Evolutionary conservation across 1,140 invertebrate species (phyloP), one percentile per base, ranked within the genome.

Genomic region (Bombus fervidus): DNA sequence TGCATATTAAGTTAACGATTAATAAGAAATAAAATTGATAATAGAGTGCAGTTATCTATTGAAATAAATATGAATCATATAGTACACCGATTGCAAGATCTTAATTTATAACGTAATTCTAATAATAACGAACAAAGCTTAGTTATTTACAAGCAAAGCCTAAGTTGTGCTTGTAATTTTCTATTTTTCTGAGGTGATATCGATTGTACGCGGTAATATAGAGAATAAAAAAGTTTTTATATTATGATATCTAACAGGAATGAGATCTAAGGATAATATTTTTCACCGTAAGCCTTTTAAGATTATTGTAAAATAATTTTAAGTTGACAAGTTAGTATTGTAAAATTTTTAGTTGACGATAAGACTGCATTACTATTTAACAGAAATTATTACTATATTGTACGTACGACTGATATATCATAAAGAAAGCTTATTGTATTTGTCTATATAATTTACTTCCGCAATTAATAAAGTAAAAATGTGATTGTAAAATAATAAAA

Each of bases 391-490:
- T 80, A 79, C 57, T 62, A 34, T 59, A 59, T 62, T 47, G 66
- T 72, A 71, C 47, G 66, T 72, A 71, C 39, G 43, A 57, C 31
- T 77, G 31, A 69, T 83, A 75, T 25, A n/a, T 68, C 69, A 68
- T 76, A 43, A 47, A 22, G n/a, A 66, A 39, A 75, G 25, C 34
- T 59, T 84, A 84, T 43, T 78, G 4, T 69, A 83, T 83, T 66
- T 69, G 68, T 41, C 59, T 84, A 62, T 84, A 62, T 79, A 43
- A n/a, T 71, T 59, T 59, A 71, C 25, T 62, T 62, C n/a, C 66
- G 47, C 53, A 64, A 71, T 34, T 9, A 84, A 84, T 84, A 83
- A 83, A 76, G 37, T 53, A 22, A 53, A 53, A 53, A 22, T 8
- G 47, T 22, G 47, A 53, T 22, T 22, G 47, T 53, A 53, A 53